Base-by-base conservation (phyloP, 1,140 invertebrate species). In the Drosophila yakuba region DNA sequence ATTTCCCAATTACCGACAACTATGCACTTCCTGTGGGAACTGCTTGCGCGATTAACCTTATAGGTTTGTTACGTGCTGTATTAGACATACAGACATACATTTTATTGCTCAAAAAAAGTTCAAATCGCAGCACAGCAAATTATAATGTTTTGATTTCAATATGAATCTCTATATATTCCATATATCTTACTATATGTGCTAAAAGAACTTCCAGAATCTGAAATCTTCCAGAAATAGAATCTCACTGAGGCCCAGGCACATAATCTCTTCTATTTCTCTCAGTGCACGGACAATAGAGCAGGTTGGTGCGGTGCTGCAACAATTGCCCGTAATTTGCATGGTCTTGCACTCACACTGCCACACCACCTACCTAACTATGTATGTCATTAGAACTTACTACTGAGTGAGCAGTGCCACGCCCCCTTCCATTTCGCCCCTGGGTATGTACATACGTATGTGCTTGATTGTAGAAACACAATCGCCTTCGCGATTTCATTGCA, bases 241-340 rank as follows among this genome's bases (percentile, higher is more conserved):
- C 32, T 25, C 4, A 25, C 25, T 25, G 25, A 20, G 2, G 20
- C 20, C 20, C 20, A 20, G 20, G 20, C 20, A 20, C 20, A 20
- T 10, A 2, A 8, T n/a, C 8, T 39, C 2, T 7, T 5, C 3
- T 12, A 28, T 60, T 62, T 51, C 23, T n/a, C 11, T 0, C 55
- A 8, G 55, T 63, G 60, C 3, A 62, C 3, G 5, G 11, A 3
- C n/a, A 8, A 41, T 43, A 43, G 25, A 62, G 23, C 17, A 57
- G 43, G 48, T 67, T 43, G 25, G 17, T 56, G 38, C 45, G 25
- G 17, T 56, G 38, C 45, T 48, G 67, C 63, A 38, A 60, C 81
- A 88, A 86, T 86, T 79, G 78, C 47, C 39, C 41, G 69, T 62
- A 82, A 86, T 86, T 85, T 85, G 78, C 82, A 86, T 88, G 62